A percentile compares a stretch with the other conserved stretches of the same genome.
These are phyloP conservation scores for Hystrix brachyura DNA, from an alignment of 2,113 vertebrate genomes.

Conservation along the genomic window DNA sequence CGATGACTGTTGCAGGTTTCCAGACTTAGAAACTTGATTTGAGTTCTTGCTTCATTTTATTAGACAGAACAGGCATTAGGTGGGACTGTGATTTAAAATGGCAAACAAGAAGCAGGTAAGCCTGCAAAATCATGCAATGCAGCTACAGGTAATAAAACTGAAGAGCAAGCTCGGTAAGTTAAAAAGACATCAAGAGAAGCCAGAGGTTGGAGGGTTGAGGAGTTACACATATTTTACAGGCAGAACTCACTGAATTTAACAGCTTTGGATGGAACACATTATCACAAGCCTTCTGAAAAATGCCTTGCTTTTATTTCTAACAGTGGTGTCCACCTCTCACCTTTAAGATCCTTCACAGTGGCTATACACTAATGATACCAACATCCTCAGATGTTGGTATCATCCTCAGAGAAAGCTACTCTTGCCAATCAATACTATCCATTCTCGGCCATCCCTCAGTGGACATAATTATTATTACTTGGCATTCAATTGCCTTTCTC, in stretches of 20 bases:
- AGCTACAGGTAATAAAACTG: neutral
- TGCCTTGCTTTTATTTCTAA: constrained; percentile 3
- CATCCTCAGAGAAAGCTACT: constrained; percentile 22
- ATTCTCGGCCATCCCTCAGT: neutral
- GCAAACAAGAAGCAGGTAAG: neutral
- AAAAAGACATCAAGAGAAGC: neutral
- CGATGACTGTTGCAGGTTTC: neutral
- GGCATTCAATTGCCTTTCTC: constrained; percentile 10
- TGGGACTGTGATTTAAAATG: neutral
- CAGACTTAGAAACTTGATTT: neutral
- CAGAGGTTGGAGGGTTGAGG: neutral
- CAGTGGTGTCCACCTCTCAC: neutral
- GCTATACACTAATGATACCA: neutral
- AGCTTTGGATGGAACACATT: neutral
- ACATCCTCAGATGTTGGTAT: neutral
- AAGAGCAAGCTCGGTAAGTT: neutral
- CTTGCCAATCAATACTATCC: constrained; percentile 25
- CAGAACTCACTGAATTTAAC: neutral
- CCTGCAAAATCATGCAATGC: neutral
- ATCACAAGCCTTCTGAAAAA: constrained; percentile 24
- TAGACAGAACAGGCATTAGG: neutral
- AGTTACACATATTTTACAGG: neutral
- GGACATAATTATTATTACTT: neutral
- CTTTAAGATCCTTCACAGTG: neutral
- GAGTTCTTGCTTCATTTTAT: constrained; percentile 11